Evolutionary conservation across 2,797 vertebrate genomes (phyloP).

Genomic region (Ataeniobius toweri): DNA sequence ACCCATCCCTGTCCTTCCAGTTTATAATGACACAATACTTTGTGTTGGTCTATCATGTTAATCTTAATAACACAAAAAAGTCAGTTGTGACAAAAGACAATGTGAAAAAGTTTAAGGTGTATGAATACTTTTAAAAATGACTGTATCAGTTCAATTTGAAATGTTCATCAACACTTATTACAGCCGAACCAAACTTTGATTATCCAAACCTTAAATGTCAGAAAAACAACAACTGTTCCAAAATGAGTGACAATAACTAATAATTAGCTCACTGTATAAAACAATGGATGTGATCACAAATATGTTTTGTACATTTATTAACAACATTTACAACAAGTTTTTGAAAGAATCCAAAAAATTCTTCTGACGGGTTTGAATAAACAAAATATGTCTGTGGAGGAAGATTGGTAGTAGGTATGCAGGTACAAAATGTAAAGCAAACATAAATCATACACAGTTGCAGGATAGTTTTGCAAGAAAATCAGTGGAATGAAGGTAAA

Average conservation of each 20-base stretch:
- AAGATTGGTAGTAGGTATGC: conserved; percentile 10
- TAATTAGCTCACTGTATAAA: neutral
- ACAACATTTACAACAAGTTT: neutral
- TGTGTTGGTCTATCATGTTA: too few relatives aligned
- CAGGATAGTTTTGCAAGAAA: conserved; percentile 9
- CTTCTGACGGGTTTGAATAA: conserved; percentile 41
- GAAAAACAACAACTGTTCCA: neutral
- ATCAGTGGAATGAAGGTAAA: conserved; percentile 31
- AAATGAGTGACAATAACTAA: neutral
- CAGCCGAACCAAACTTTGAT: conserved; percentile 21
- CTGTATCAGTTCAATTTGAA: neutral
- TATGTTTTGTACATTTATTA: neutral
- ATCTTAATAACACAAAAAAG: neutral
- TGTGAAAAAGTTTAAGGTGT: neutral
- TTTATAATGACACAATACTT: too few relatives aligned
- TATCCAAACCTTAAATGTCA: conserved; percentile 48
- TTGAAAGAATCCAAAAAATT: neutral
- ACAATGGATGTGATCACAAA: neutral
- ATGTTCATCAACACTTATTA: neutral
- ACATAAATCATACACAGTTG: conserved; percentile 21
- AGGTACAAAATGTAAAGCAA: conserved; percentile 6
- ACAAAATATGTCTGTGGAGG: conserved; percentile 20
- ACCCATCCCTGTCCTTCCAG: too few relatives aligned
- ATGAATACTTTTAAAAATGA: neutral
- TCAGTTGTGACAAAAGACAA: neutral